Evolutionary conservation across 2,113 vertebrate genomes (phyloP).

Genomic region (Dascyllus trimaculatus): DNA sequence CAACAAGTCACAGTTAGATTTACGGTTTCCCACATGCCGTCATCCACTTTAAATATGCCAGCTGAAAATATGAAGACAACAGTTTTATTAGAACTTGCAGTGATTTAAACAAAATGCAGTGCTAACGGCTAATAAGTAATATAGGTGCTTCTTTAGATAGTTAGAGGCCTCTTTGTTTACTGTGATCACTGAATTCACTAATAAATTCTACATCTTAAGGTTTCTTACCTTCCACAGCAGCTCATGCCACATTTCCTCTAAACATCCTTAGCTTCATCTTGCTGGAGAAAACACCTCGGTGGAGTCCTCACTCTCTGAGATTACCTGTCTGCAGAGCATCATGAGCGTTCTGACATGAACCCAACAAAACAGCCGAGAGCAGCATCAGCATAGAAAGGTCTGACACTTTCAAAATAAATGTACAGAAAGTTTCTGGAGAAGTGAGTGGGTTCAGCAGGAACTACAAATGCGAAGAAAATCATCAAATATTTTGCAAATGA

Average conservation of each 20-base stretch:
- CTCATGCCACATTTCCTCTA: not conserved
- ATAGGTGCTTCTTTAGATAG: no score
- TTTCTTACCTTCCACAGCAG: slow-evolving; percentile 24
- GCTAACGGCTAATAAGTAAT: no score
- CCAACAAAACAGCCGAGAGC: not conserved
- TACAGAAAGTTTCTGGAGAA: not conserved
- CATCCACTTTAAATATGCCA: no score
- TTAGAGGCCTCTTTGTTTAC: not conserved
- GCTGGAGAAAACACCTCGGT: slow-evolving; percentile 7
- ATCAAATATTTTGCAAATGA: not conserved
- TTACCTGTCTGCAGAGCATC: not conserved
- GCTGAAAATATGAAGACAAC: no score
- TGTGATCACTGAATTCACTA: not conserved
- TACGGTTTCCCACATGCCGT: no score
- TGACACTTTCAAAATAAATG: not conserved
- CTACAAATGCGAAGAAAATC: not conserved
- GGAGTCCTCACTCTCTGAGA: not conserved
- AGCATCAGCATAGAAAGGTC: slow-evolving; percentile 23
- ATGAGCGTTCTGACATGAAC: not conserved
- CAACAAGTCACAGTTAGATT: no score
- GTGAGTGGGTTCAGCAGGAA: no score
- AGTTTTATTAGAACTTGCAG: no score
- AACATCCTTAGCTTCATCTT: slow-evolving; percentile 10
- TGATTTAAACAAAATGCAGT: no score
- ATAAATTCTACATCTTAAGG: not conserved